These are phyloP conservation scores for Peromyscus nudipes DNA, from an alignment of 2,797 vertebrate genomes.

Conservation along the genomic window DNA sequence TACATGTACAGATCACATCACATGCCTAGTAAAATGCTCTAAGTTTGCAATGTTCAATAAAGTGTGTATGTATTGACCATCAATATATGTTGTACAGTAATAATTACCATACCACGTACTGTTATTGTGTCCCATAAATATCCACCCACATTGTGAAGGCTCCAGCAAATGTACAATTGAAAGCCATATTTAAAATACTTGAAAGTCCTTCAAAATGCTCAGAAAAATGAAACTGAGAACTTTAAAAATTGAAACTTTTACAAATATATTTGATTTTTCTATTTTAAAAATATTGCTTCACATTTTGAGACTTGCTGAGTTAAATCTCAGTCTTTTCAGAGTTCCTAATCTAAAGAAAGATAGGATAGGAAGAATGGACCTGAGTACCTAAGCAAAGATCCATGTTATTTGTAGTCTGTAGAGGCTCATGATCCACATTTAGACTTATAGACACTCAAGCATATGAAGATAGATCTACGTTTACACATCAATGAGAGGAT, in stretches of 20 bases:
- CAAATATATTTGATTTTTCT: neutral
- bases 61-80: neutral
- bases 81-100: neutral
- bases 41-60: neutral
- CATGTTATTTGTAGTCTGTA: neutral
- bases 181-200: slow-evolving; percentile 32
- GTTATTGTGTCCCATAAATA: slow-evolving; percentile 2
- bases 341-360: neutral
- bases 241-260: neutral
- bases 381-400: neutral
- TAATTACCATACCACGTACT: neutral
- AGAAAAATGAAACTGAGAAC: neutral
- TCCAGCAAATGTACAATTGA: slow-evolving; percentile 37
- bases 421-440: neutral
- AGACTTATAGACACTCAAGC: neutral
- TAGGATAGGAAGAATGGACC: neutral
- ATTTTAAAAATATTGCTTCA: slow-evolving; percentile 34
- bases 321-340: neutral
- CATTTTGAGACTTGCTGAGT: neutral
- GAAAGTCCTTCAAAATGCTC: neutral
- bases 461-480: neutral
- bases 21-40: neutral
- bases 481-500: neutral
- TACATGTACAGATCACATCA: neutral
- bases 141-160: neutral